These are phyloP conservation scores for Dasypus novemcinctus DNA, from an alignment of 2,113 vertebrate genomes.

Conservation along the genomic window DNA sequence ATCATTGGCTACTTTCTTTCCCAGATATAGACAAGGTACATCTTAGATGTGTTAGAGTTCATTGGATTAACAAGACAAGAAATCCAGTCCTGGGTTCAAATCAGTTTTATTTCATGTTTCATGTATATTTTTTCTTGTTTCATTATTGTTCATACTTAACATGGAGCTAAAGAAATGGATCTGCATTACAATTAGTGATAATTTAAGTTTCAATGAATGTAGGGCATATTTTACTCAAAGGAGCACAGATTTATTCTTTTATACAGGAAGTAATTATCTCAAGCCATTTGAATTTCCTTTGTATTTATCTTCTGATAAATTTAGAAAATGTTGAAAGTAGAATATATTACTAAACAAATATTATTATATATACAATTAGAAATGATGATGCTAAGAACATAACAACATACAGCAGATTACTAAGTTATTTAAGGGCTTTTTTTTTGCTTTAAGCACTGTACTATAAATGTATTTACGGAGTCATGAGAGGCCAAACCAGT, in stretches of 20 bases:
- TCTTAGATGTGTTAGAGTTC: background rate
- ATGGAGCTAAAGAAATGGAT: background rate
- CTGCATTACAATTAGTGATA: background rate
- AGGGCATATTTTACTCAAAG: slow-evolving; percentile 27
- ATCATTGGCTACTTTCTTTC: background rate
- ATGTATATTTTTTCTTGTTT: background rate
- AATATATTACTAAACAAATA: background rate
- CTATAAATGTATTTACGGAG: background rate
- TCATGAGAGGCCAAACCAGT: background rate
- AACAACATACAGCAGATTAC: background rate
- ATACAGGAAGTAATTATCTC: background rate
- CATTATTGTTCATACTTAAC: background rate
- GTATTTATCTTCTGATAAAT: slow-evolving; percentile 34
- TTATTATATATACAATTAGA: background rate
- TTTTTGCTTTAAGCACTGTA: background rate
- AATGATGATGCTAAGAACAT: background rate
- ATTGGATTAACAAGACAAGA: background rate
- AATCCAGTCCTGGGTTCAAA: background rate
- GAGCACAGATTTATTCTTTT: background rate
- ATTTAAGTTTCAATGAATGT: slow-evolving; percentile 17
- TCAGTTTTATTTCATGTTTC: background rate
- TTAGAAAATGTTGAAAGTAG: slow-evolving; percentile 35
- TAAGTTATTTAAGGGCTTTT: background rate
- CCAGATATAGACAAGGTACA: background rate
- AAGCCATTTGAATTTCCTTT: background rate